Percentiles rank a stretch among this genome's conserved stretches.
Evolutionary conservation across 1,140 invertebrate genomes (phyloP).

Genomic region (Wiebesia pumilae): DNA sequence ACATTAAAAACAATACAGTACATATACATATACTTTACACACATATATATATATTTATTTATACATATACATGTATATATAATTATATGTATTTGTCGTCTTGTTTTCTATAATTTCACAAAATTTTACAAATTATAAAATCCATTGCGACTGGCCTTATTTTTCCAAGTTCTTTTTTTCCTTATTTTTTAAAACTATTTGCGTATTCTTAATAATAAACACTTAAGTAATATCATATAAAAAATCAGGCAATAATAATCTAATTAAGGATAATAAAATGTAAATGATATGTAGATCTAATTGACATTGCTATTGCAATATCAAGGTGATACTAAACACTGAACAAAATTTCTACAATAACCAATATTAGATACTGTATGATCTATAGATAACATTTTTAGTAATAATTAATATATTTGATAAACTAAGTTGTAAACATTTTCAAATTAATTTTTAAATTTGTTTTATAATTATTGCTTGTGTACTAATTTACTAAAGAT

Average conservation of each 20-base stretch:
- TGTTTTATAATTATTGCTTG: no score
- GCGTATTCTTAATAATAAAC: conserved; percentile 37
- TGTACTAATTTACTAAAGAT: no score
- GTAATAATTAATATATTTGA: no score
- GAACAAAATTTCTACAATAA: background rate
- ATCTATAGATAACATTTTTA: background rate
- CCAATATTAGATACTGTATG: background rate
- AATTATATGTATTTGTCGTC: conserved; percentile 30
- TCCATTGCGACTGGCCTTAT: conserved; percentile 39
- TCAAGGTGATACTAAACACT: background rate
- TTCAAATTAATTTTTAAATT: no score
- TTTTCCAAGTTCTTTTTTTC: background rate
- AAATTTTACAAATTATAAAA: conserved; percentile 14
- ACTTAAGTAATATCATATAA: conserved; percentile 45
- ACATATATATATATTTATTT: no score
- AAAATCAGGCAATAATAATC: conserved; percentile 37
- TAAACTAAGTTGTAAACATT: no score
- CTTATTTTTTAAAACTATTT: conserved; percentile 19
- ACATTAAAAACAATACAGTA: no score
- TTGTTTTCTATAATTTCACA: conserved; percentile 16
- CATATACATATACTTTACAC: no score
- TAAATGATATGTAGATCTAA: conserved; percentile 32
- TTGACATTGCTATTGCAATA: conserved; percentile 4
- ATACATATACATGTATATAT: conserved; percentile 37
- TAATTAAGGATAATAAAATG: conserved; percentile 36